Base-by-base conservation (phyloP, 2,888 invertebrate species). In the Patella pellucida region DNA sequence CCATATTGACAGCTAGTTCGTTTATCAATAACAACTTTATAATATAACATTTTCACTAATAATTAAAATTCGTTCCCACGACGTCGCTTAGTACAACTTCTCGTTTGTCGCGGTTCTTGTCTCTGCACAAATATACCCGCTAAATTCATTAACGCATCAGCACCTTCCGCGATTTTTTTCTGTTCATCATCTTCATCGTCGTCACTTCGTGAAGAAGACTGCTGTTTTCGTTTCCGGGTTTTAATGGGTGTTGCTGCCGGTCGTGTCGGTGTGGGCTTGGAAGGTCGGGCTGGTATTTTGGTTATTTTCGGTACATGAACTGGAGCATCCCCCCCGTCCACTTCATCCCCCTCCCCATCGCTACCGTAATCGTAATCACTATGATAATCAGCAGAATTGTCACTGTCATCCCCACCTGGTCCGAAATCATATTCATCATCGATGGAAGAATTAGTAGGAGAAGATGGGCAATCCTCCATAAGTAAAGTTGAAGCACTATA, bases 61-160 rank as follows among this genome's bases (percentile, higher is more conserved):
- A 41, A 41, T 41, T 41, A 41, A 41, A 41, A 9, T 41, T 41
- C 41, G 41, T 41, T 41, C 41, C 41, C 41, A 41, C 41, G 41
- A 12, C 62, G 19, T 62, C 62, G 19, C 19, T 62, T 62, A 15
- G 19, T 62, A 62, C 62, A 23, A 14, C 62, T 62, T 62, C 62
- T 19, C 12, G 62, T 62, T 62, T 62, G 62, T 62, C 62, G 19
- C 14, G 62, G 74, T 54, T 54, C 51, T 12, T 52, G 74, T 56
- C 75, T 92, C 92, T 54, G 88, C 90, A 62, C 51, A 15, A 78
- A 67, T 19, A 93, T 93, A 9, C 95, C 95, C 0, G 95, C 95
- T 76, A 95, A 92, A 88, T 95, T 95, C 69, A 95, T 91, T 79
- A 95, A 91, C 0, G 95, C 95, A 86, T 95, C 95, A 1, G 95